phyloP scores from a whole-genome alignment of 2,888 invertebrate species.

The Camptogramma bilineatum region DNA sequence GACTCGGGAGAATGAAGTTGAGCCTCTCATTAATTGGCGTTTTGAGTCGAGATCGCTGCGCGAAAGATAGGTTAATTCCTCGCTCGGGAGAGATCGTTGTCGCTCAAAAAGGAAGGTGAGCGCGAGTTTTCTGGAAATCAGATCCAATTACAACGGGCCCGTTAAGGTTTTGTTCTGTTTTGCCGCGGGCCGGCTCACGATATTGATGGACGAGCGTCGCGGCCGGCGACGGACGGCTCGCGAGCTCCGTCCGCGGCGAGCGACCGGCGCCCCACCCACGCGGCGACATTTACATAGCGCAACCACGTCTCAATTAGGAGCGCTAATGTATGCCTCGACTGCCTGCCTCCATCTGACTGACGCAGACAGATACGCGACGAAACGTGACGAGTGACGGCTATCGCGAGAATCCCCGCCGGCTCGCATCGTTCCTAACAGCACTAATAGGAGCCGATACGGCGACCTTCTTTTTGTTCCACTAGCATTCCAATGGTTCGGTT shows the following conservation, averaged over 20 bases:
- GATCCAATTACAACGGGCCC: constrained; percentile 84
- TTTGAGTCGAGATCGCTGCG: constrained; percentile 84
- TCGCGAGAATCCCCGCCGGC: constrained; percentile 71
- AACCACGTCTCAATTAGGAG: constrained; percentile 85
- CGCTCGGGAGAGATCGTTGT: constrained; percentile 82
- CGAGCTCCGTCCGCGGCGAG: constrained; percentile 28
- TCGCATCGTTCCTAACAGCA: constrained; percentile 78
- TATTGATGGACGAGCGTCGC: constrained; percentile 73
- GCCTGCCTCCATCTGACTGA: constrained; percentile 76
- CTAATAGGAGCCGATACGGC: constrained; percentile 76
- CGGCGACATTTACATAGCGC: constrained; percentile 83
- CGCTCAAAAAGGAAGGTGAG: constrained; percentile 83
- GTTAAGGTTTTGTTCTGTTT: constrained; percentile 84
- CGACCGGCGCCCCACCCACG: constrained; percentile 78
- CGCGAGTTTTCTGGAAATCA: constrained; percentile 85
- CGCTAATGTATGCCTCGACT: constrained; percentile 86
- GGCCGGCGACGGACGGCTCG: constrained; percentile 61
- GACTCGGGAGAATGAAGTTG: constrained; percentile 85
- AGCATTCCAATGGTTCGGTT: constrained; percentile 29
- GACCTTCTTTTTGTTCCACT: constrained; percentile 55
- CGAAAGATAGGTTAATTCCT: constrained; percentile 86
- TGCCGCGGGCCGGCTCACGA: constrained; percentile 72
- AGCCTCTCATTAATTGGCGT: constrained; percentile 86
- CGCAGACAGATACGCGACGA: constrained; percentile 78
- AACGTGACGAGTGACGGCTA: constrained; percentile 84